These are phyloP conservation scores for Amphiprion clarkii DNA, from an alignment of 2,797 vertebrate species.

Conservation along the genomic window DNA sequence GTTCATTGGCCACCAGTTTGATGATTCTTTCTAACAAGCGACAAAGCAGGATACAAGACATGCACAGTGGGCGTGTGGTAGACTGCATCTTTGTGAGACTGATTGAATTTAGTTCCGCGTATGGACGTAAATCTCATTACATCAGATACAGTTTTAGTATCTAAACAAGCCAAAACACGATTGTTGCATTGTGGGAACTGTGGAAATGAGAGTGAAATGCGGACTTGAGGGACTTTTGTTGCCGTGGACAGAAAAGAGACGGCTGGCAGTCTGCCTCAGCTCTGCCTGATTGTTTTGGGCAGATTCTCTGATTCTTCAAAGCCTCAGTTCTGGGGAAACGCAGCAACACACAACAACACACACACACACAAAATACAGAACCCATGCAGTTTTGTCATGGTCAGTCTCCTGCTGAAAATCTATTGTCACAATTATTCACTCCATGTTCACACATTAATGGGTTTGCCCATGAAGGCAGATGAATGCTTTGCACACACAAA, in stretches of 20 bases:
- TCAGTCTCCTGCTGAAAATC: constrained; percentile 29
- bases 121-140: constrained; percentile 24
- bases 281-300: constrained; percentile 39
- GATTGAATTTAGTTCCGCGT: constrained; percentile 17
- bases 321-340: constrained; percentile 17
- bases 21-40: constrained; percentile 1
- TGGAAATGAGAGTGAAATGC: constrained; percentile 43
- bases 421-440: constrained; percentile 31
- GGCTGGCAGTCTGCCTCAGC: constrained; percentile 41
- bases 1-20: not conserved
- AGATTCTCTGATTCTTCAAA: constrained; percentile 44
- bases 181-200: constrained; percentile 42
- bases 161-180: constrained; percentile 47
- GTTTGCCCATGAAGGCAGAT: constrained; percentile 40
- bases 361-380: not conserved
- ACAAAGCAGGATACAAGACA: not conserved
- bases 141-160: constrained; percentile 40
- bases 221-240: constrained; percentile 34
- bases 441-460: constrained; percentile 37
- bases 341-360: not conserved
- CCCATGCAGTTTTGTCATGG: constrained; percentile 34
- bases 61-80: not conserved
- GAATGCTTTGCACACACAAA: constrained; percentile 17
- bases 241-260: constrained; percentile 37
- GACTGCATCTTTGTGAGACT: constrained; percentile 10